phyloP scores from a whole-genome alignment of 1,140 invertebrate species.

The Dendrolimus kikuchii region DNA sequence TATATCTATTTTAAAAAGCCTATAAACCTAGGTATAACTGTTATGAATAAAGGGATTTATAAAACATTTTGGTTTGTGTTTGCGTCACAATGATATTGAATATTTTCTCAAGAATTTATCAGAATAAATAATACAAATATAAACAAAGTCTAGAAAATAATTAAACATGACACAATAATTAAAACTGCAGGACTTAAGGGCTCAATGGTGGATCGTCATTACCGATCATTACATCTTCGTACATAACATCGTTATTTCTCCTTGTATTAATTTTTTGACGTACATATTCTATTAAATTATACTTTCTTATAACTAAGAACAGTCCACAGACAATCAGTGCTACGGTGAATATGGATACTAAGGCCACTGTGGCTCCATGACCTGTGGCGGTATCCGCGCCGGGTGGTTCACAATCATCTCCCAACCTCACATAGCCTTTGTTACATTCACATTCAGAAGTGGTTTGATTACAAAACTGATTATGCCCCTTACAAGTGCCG shows the following conservation, averaged over 20 bases:
- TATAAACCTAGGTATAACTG: too few species aligned
- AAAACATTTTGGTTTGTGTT: too few species aligned
- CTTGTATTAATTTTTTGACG: slow-evolving; percentile 54
- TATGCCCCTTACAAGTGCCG: slow-evolving; percentile 28
- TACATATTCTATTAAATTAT: slow-evolving; percentile 62
- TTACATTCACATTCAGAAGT: slow-evolving; percentile 41
- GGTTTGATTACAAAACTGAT: slow-evolving; percentile 41
- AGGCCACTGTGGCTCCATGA: slow-evolving; percentile 37
- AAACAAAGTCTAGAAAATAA: slow-evolving; percentile 3
- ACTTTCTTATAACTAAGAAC: slow-evolving; percentile 59
- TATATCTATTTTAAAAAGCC: too few species aligned
- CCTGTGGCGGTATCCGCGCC: slow-evolving; percentile 13
- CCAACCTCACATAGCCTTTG: slow-evolving; percentile 30
- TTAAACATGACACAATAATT: slow-evolving; percentile 16
- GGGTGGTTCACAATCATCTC: slow-evolving; percentile 32
- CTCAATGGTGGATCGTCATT: slow-evolving; percentile 66
- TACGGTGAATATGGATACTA: slow-evolving; percentile 56
- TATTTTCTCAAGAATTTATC: too few species aligned
- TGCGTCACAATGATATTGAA: too few species aligned
- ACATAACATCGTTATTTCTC: slow-evolving; percentile 61
- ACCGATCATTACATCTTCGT: slow-evolving; percentile 71
- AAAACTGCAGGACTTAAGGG: slow-evolving; percentile 34
- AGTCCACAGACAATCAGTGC: slow-evolving; percentile 52
- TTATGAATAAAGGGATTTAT: too few species aligned
- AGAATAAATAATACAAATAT: neutral